Evolutionary conservation across 2,113 vertebrate species (phyloP).

Genomic region (Macquaria ambigua): DNA sequence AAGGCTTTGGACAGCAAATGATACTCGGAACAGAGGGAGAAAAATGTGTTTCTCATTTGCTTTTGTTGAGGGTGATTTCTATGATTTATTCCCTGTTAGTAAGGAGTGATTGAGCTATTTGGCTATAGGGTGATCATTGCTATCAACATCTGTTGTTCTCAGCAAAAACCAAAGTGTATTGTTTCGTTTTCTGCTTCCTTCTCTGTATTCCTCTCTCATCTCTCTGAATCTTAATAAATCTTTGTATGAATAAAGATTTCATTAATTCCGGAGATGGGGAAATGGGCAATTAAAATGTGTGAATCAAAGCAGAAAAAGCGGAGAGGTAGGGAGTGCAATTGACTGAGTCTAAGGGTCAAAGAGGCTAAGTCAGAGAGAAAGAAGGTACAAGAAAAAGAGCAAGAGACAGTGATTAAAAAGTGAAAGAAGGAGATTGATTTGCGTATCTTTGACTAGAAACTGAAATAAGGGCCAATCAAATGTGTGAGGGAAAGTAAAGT

Average conservation of each 20-base stretch:
- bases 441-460: slow-evolving; percentile 30
- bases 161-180: slow-evolving; percentile 27
- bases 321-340: slow-evolving; percentile 34
- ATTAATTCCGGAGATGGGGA: slow-evolving; percentile 65
- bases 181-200: slow-evolving; percentile 24
- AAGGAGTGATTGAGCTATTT: slow-evolving; percentile 52
- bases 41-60: slow-evolving; percentile 63
- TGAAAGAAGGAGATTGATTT: slow-evolving; percentile 64
- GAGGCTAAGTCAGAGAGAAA: slow-evolving; percentile 70
- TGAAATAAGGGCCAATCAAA: slow-evolving; percentile 59
- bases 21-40: slow-evolving; percentile 41
- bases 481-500: slow-evolving; percentile 31
- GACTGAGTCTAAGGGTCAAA: slow-evolving; percentile 64
- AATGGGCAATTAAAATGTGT: slow-evolving; percentile 72
- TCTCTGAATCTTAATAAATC: slow-evolving; percentile 53
- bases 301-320: slow-evolving; percentile 55
- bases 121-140: slow-evolving; percentile 47
- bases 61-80: slow-evolving; percentile 51
- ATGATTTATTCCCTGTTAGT: slow-evolving; percentile 62
- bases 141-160: slow-evolving; percentile 56
- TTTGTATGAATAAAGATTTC: slow-evolving; percentile 64
- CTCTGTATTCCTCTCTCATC: slow-evolving; percentile 22
- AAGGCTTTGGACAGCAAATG: slow-evolving; percentile 61
- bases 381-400: slow-evolving; percentile 50
- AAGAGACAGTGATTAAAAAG: slow-evolving; percentile 61